Conservation (phyloP, 2,888 invertebrate genomes). For the Limnephilus lunatus region DNA sequence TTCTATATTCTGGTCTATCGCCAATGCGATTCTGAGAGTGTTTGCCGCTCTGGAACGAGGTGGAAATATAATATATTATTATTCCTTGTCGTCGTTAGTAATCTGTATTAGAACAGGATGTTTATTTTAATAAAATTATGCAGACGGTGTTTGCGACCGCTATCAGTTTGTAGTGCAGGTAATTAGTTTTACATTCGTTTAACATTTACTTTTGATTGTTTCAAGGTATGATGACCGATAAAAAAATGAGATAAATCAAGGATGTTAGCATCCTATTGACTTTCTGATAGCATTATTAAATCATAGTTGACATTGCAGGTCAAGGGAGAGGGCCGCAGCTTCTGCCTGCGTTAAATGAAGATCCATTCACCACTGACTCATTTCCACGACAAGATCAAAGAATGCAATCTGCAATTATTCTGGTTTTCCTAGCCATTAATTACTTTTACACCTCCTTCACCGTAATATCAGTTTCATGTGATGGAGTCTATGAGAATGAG, state of each 20-base stretch:
- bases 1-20: neutral
- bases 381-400: neutral
- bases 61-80: neutral
- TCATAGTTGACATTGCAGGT: neutral
- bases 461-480: neutral
- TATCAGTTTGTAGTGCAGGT: neutral
- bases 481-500: neutral
- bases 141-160: neutral
- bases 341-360: neutral
- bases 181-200: neutral
- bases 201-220: neutral
- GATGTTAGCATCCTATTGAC: neutral
- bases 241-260: neutral
- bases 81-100: neutral
- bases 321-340: neutral
- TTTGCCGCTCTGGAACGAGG: neutral
- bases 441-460: neutral
- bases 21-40: neutral
- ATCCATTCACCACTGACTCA: neutral
- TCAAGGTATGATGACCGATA: neutral
- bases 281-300: neutral
- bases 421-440: neutral
- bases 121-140: neutral
- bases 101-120: neutral
- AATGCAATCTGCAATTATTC: slow-evolving; percentile 2